These are phyloP conservation scores for Tenualosa thibaudeaui DNA, from an alignment of 2,797 vertebrate species.

Conservation along the genomic window DNA sequence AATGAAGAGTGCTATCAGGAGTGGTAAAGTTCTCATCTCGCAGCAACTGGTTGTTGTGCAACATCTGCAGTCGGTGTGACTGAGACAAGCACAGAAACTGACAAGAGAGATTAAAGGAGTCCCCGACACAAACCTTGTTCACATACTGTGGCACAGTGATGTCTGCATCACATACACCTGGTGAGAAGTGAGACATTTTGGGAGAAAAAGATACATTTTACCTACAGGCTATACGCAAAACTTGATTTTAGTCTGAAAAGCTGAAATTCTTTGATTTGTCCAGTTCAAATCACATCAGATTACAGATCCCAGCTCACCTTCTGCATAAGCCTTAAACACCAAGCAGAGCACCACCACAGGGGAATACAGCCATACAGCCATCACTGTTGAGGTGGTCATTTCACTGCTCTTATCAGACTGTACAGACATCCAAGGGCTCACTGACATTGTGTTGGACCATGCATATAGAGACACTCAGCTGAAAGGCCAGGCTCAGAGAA, in stretches of 20 bases:
- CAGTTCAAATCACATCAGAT: background rate
- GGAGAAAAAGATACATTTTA: background rate
- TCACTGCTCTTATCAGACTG: background rate
- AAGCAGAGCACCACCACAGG: background rate
- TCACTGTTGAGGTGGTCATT: background rate
- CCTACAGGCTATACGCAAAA: background rate
- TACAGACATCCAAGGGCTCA: background rate
- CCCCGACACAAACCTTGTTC: slow-evolving; percentile 17
- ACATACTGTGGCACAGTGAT: slow-evolving; percentile 1
- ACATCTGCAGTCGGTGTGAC: background rate
- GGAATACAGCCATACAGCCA: background rate
- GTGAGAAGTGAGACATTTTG: background rate
- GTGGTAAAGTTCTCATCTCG: background rate
- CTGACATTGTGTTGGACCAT: background rate
- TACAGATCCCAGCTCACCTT: background rate
- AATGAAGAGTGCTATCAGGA: background rate
- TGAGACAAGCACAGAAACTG: slow-evolving; percentile 3
- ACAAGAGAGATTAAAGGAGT: slow-evolving; percentile 45
- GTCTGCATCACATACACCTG: slow-evolving; percentile 32
- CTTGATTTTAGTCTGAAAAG: background rate
- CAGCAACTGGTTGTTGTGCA: slow-evolving; percentile 14
- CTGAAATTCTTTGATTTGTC: background rate
- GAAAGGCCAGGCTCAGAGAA: no score
- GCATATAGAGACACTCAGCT: background rate
- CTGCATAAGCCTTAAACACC: background rate